phyloP scores from a whole-genome alignment of 1,140 invertebrate genomes.

The Drosophila punjabiensis region DNA sequence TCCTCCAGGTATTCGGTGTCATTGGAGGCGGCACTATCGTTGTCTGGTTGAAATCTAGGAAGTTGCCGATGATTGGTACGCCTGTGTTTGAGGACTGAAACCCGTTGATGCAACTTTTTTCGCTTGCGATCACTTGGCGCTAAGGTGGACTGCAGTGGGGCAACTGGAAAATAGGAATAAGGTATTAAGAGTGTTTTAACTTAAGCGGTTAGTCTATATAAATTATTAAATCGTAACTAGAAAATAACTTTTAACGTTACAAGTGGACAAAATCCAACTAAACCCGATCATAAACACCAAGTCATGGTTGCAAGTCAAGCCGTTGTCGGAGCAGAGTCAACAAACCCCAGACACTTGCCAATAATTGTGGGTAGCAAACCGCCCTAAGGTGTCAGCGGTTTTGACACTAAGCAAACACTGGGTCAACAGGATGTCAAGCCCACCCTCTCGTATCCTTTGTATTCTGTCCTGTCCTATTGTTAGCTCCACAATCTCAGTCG shows the following conservation, averaged over 20 bases:
- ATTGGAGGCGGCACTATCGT: constrained; percentile 26
- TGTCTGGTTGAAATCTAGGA: constrained; percentile 20
- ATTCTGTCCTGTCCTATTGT: constrained; percentile 25
- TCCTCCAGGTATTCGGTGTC: constrained; percentile 40
- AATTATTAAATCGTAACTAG: neutral
- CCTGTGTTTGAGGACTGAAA: constrained; percentile 39
- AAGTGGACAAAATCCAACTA: neutral
- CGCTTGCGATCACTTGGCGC: constrained; percentile 51
- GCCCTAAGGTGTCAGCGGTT: constrained; percentile 49
- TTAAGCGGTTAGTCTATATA: too few species aligned
- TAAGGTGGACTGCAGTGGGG: constrained; percentile 43
- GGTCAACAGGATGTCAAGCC: constrained; percentile 48
- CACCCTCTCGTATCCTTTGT: constrained; percentile 3
- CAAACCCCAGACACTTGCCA: constrained; percentile 52
- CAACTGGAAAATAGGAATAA: constrained; percentile 21
- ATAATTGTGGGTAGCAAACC: constrained; percentile 60
- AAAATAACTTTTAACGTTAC: neutral
- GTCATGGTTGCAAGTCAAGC: constrained; percentile 20
- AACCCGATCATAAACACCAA: constrained; percentile 11
- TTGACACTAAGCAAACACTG: constrained; percentile 67
- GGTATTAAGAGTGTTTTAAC: neutral
- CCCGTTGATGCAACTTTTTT: constrained; percentile 32
- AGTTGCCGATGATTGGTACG: constrained; percentile 21
- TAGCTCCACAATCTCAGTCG: constrained; percentile 42
- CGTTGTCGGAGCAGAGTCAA: constrained; percentile 29